Percentiles rank a stretch among this genome's conserved stretches.
Conservation (phyloP, 2,113 vertebrate species). For the Grallaria varia region DNA sequence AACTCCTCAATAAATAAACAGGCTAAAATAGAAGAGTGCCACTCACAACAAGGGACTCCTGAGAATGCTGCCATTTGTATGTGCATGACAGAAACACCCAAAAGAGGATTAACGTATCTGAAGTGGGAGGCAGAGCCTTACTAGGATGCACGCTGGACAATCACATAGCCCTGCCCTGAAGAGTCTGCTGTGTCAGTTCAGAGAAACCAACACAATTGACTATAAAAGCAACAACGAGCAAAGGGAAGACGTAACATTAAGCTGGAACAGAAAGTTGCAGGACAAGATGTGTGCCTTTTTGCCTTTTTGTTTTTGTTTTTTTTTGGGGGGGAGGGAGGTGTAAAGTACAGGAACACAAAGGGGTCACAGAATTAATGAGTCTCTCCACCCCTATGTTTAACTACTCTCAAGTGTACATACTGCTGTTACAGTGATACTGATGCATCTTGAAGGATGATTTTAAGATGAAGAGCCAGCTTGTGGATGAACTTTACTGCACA, state of each 20-base stretch:
- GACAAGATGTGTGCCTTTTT: neutral
- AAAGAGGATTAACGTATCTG: neutral
- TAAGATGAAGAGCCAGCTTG: neutral
- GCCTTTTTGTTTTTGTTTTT: neutral
- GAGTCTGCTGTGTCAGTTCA: neutral
- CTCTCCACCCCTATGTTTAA: constrained; percentile 14
- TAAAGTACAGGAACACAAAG: neutral
- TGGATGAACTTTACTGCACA: neutral
- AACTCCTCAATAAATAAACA: neutral
- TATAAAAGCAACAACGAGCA: neutral
- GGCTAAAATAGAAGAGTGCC: neutral
- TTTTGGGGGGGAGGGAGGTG: no score
- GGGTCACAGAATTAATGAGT: neutral
- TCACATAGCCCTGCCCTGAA: neutral
- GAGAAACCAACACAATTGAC: neutral
- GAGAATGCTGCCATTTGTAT: neutral
- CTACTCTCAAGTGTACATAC: neutral
- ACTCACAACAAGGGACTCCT: neutral
- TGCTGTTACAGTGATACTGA: neutral
- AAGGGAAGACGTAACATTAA: neutral
- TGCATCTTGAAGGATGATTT: neutral
- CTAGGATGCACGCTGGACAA: neutral
- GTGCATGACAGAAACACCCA: neutral
- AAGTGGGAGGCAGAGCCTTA: neutral
- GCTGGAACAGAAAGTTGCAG: constrained; percentile 45